These are phyloP conservation scores for Scatophagus argus DNA, from an alignment of 2,113 vertebrate genomes.

Conservation along the genomic window DNA sequence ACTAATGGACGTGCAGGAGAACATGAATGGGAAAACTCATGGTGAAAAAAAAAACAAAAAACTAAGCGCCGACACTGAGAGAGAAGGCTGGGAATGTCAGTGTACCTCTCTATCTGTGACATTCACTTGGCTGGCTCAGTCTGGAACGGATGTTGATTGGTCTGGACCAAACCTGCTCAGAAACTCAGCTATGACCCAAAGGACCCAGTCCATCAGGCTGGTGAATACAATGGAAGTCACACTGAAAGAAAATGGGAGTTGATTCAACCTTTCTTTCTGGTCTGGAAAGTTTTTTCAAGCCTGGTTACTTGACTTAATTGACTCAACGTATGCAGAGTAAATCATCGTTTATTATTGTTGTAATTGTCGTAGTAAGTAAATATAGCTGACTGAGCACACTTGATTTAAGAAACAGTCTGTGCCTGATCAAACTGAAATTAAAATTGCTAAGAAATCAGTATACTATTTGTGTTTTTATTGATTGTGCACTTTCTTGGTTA, in stretches of 20 bases:
- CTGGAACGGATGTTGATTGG: neutral
- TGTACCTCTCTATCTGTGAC: constrained; percentile 6
- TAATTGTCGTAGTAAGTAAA: neutral
- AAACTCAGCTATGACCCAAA: constrained; percentile 18
- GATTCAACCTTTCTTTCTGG: neutral
- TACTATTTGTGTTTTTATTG: neutral
- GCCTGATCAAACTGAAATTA: no score
- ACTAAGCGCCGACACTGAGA: constrained; percentile 32
- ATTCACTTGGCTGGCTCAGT: neutral
- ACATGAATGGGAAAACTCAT: constrained; percentile 63
- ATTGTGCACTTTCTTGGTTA: neutral
- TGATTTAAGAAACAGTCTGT: neutral
- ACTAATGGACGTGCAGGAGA: constrained; percentile 67
- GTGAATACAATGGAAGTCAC: constrained; percentile 18
- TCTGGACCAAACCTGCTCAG: constrained; percentile 4
- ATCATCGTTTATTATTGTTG: neutral
- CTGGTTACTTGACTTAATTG: neutral
- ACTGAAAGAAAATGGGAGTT: neutral
- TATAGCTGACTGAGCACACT: neutral
- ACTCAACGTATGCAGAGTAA: no score
- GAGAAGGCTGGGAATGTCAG: constrained; percentile 58
- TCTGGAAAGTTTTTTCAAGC: neutral
- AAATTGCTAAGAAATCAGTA: neutral
- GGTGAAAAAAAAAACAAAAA: constrained; percentile 27
- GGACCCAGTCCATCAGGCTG: constrained; percentile 16